Percentiles rank a stretch among this genome's conserved stretches.
These are phyloP conservation scores for Alca torda DNA, from an alignment of 2,797 vertebrate species.

Conservation along the genomic window DNA sequence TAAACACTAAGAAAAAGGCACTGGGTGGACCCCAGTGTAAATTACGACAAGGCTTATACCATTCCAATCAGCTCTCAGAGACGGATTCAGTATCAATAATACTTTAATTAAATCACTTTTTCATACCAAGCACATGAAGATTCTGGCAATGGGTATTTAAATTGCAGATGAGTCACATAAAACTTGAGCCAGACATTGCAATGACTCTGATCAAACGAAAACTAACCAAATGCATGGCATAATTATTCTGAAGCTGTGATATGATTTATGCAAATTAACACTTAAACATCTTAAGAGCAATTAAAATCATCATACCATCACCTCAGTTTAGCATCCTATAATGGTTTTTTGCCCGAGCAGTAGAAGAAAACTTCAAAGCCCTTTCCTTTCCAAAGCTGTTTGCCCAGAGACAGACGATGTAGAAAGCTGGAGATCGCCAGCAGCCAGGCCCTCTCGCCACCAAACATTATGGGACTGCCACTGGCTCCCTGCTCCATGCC, in stretches of 20 bases:
- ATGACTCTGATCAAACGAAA: constrained; percentile 10
- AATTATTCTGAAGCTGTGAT: constrained; percentile 7
- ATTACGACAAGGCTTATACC: neutral
- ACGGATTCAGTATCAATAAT: neutral
- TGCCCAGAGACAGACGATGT: fast-evolving
- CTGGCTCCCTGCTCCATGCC: neutral
- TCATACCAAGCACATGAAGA: neutral
- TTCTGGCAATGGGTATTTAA: constrained; percentile 22
- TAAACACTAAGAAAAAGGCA: neutral
- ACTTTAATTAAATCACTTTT: constrained; percentile 1
- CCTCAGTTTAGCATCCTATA: constrained; percentile 23
- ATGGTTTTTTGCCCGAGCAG: neutral
- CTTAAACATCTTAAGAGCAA: neutral
- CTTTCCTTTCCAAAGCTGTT: neutral
- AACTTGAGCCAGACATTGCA: neutral
- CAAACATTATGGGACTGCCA: neutral
- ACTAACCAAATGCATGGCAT: neutral
- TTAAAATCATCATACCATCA: constrained; percentile 43
- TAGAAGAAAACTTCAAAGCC: neutral
- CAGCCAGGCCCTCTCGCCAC: neutral
- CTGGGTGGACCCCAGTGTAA: neutral
- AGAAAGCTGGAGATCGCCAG: neutral
- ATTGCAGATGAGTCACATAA: constrained; percentile 30
- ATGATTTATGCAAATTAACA: constrained; percentile 41
- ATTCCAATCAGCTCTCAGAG: neutral